Conservation (phyloP, 2,113 vertebrate genomes). For the Neotoma lepida region DNA sequence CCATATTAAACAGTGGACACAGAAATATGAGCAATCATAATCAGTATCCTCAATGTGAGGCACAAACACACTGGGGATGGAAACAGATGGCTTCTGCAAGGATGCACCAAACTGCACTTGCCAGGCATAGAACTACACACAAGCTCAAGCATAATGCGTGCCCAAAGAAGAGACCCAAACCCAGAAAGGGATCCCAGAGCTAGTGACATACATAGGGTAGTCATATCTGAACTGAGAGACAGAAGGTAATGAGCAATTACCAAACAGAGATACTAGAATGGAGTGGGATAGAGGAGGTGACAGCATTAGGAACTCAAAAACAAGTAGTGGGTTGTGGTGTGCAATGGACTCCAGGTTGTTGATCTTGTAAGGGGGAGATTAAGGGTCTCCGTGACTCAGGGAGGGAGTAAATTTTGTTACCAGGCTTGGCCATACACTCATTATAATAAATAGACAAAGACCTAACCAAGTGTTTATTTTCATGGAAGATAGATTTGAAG, state of each 20-base stretch:
- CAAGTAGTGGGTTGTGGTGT: rapidly evolving
- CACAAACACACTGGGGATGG: neutral
- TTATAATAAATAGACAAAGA: neutral
- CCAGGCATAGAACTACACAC: neutral
- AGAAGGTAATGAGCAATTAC: neutral
- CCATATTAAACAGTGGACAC: neutral
- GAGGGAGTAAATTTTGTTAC: neutral
- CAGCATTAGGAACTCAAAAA: neutral
- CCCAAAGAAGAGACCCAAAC: neutral
- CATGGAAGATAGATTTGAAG: neutral
- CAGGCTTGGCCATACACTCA: neutral
- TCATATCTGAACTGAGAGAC: neutral
- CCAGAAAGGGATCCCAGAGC: neutral
- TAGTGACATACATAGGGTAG: neutral
- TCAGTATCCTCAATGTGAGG: neutral
- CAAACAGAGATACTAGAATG: neutral
- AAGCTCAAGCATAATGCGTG: neutral
- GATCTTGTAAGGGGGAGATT: neutral
- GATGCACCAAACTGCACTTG: neutral
- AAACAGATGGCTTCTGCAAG: neutral
- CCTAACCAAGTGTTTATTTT: neutral
- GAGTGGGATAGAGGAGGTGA: neutral
- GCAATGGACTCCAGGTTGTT: no score
- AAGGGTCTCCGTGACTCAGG: neutral
- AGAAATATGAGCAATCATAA: neutral